A percentile compares a stretch with the other conserved stretches of the same genome.
Conservation (phyloP, 2,888 invertebrate species). For the Cheilosia scutellata region DNA sequence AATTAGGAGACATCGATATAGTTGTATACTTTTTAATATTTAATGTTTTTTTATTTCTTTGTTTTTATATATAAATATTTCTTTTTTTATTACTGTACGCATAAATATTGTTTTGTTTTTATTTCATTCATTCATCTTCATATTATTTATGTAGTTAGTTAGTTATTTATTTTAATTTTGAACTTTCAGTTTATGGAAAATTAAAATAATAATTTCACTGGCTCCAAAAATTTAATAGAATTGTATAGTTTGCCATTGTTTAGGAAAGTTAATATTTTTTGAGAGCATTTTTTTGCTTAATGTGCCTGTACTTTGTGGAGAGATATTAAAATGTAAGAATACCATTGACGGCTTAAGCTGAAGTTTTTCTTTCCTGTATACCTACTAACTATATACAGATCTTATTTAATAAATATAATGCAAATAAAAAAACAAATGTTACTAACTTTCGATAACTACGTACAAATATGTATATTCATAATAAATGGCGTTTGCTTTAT, state of each 20-base stretch:
- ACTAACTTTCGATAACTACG: no score
- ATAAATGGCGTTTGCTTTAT: no score
- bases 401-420: not conserved
- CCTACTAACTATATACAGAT: not conserved
- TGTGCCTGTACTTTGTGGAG: constrained; percentile 12
- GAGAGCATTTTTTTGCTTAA: not conserved
- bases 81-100: constrained; percentile 30
- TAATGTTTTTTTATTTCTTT: constrained; percentile 66
- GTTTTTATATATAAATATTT: constrained; percentile 76
- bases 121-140: constrained; percentile 9
- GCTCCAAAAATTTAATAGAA: constrained; percentile 6
- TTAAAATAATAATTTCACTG: constrained; percentile 1
- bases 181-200: constrained; percentile 55
- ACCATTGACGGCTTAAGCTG: not conserved
- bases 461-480: no score
- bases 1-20: constrained; percentile 75
- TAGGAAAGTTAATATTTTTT: not conserved
- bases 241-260: constrained; percentile 25
- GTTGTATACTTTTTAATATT: constrained; percentile 71
- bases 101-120: constrained; percentile 21
- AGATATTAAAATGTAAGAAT: constrained; percentile 23
- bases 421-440: not conserved
- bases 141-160: not conserved
- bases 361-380: not conserved
- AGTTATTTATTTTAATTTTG: constrained; percentile 46